Percentiles rank a stretch among this genome's conserved stretches.
These are phyloP conservation scores for Callyntrura guangdongensis DNA, from an alignment of 2,888 invertebrate genomes.

Conservation along the genomic window DNA sequence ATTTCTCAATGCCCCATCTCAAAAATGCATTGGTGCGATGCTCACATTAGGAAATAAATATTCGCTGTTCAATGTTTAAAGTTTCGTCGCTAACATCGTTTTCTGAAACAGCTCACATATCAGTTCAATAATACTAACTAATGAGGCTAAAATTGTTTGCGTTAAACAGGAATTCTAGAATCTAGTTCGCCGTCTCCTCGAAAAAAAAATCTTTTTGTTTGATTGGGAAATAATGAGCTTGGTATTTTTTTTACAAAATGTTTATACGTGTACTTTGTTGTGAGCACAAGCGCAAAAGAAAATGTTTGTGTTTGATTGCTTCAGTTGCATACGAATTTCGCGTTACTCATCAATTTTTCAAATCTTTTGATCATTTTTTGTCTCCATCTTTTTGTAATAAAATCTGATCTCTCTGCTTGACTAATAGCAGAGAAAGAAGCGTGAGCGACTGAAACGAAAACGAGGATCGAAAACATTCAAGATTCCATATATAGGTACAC, in stretches of 20 bases:
- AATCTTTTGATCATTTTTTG: conserved; percentile 8
- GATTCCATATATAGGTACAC: neutral
- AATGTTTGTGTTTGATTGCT: conserved; percentile 20
- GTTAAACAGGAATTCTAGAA: conserved; percentile 32
- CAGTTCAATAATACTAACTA: conserved; percentile 18
- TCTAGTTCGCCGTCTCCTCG: conserved; percentile 20
- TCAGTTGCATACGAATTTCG: conserved; percentile 48
- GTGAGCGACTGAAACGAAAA: conserved; percentile 23
- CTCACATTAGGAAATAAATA: too few species aligned
- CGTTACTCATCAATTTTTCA: conserved; percentile 65
- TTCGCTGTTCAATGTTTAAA: neutral
- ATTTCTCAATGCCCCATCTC: too few species aligned
- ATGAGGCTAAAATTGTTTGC: conserved; percentile 73
- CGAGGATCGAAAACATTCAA: conserved; percentile 16
- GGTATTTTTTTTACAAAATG: conserved; percentile 56
- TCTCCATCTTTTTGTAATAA: conserved; percentile 1
- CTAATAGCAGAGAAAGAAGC: conserved; percentile 50
- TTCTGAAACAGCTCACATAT: neutral
- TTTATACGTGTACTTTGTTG: conserved; percentile 4
- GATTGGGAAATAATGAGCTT: conserved; percentile 66
- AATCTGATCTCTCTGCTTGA: conserved; percentile 52
- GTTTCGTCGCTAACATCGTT: neutral
- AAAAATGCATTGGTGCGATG: too few species aligned
- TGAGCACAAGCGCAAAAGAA: neutral
- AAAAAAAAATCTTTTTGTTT: conserved; percentile 38